phyloP scores from a whole-genome alignment of 2,888 invertebrate genomes.

The Caenorhabditis sp. region DNA sequence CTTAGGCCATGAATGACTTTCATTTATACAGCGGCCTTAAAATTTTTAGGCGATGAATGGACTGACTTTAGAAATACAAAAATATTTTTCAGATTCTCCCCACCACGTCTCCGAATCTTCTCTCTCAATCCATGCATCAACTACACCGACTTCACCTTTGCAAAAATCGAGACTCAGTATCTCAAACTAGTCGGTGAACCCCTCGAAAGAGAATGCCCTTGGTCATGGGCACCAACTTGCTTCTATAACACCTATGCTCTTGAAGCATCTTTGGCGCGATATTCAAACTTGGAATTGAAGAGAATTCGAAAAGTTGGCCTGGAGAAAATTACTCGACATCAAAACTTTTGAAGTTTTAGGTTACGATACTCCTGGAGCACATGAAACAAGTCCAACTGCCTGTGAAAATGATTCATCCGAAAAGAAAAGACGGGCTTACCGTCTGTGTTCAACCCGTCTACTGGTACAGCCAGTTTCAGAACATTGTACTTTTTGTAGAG shows the following conservation, averaged over 20 bases:
- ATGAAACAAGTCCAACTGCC: neutral
- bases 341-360: neutral
- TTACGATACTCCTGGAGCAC: neutral
- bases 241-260: slow-evolving; percentile 22
- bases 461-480: slow-evolving; percentile 69
- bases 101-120: slow-evolving; percentile 35
- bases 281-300: neutral
- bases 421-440: slow-evolving; percentile 51
- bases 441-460: slow-evolving; percentile 72
- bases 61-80: no score
- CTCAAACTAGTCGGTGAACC: slow-evolving; percentile 21
- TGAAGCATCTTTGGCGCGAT: neutral
- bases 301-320: neutral
- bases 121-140: slow-evolving; percentile 31
- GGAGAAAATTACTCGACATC: neutral
- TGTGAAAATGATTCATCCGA: neutral
- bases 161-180: neutral
- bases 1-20: no score
- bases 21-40: no score
- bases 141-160: neutral
- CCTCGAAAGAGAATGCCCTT: slow-evolving; percentile 24
- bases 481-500: slow-evolving; percentile 69
- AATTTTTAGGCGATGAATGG: no score
- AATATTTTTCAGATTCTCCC: slow-evolving; percentile 14
- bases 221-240: slow-evolving; percentile 40